Base-by-base conservation (phyloP, 1,140 invertebrate species). In the Drosophila mauritiana region DNA sequence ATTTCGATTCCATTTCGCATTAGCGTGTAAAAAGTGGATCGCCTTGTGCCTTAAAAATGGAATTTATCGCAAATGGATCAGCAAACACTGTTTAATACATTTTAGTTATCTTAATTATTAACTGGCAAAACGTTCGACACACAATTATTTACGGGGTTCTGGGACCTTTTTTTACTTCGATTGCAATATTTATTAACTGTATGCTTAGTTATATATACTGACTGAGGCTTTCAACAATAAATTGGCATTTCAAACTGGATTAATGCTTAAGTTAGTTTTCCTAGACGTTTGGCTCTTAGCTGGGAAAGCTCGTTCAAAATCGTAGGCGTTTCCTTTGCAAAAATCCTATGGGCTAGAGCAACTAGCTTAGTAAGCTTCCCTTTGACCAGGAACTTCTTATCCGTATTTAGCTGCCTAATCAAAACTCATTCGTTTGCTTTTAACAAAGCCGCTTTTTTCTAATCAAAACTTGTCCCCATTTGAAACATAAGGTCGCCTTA, bases 201-300 rank as follows among this genome's bases (percentile, higher is more conserved):
- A 53, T 62, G 65, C 15, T 49, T 42, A 37, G 36, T 57, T 39
- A 11, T 52, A 65, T 61, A 54, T 43, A 83, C 84, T 83, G 83
- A 89, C 84, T 88, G 83, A 88, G 83, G 84, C 84, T 80, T 86
- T 86, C 70, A 83, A 76, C 56, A 81, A 70, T 86, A 70, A 78
- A 63, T 78, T 78, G 78, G 55, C 74, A 73, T 72, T 73, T 58
- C 12, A 51, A 72, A 69, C 55, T 54, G 62, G 48, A 42, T 58
- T 51, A 61, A 54, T 65, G 45, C 48, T 64, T 64, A 51, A 31
- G 49, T 43, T 56, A 25, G 57, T 55, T 43, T 42, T 45, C 27
- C 40, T 11, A 53, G 49, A 58, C 25, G 11, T 54, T 63, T 65
- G 42, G 27, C 45, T 37, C 22, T 69, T 45, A 58, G 40, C 62